These are phyloP conservation scores for Diorhabda carinulata DNA, from an alignment of 1,140 invertebrate species.

Conservation along the genomic window DNA sequence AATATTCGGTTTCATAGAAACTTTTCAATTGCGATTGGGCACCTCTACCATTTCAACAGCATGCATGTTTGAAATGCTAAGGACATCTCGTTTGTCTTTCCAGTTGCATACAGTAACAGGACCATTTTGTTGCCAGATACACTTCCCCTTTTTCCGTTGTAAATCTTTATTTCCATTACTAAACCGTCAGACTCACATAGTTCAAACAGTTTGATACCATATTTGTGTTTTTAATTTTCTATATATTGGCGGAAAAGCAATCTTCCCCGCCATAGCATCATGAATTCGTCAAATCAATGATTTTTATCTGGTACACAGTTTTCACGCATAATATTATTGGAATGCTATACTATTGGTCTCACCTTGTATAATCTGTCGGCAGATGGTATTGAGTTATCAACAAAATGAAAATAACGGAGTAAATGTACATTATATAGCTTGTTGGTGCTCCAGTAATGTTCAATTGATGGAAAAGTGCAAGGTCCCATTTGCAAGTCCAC, in stretches of 20 bases:
- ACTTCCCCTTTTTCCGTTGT: conserved; percentile 14
- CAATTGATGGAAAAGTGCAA: conserved; percentile 24
- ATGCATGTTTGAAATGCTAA: too few relatives aligned
- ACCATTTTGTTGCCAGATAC: too few relatives aligned
- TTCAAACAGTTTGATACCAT: background rate
- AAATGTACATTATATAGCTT: conserved; percentile 14
- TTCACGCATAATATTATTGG: conserved; percentile 23
- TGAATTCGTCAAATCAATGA: conserved; percentile 45
- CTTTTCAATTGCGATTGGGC: too few relatives aligned
- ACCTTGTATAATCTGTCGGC: conserved; percentile 21
- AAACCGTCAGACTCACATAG: conserved; percentile 27
- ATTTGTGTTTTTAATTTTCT: conserved; percentile 20
- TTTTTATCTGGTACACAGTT: conserved; percentile 39
- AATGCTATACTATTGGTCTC: conserved; percentile 23
- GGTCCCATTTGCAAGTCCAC: conserved; percentile 23
- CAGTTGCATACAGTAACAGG: too few relatives aligned
- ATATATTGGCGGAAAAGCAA: conserved; percentile 40
- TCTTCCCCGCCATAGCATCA: conserved; percentile 40
- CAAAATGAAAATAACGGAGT: conserved; percentile 18
- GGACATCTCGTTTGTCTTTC: too few relatives aligned
- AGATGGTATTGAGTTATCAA: conserved; percentile 18
- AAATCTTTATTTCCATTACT: conserved; percentile 30
- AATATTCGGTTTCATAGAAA: too few relatives aligned
- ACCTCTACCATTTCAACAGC: too few relatives aligned
- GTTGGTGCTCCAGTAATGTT: conserved; percentile 20